Evolutionary conservation across 2,113 vertebrate genomes (phyloP).

Genomic region (Chascanopsetta lugubris): DNA sequence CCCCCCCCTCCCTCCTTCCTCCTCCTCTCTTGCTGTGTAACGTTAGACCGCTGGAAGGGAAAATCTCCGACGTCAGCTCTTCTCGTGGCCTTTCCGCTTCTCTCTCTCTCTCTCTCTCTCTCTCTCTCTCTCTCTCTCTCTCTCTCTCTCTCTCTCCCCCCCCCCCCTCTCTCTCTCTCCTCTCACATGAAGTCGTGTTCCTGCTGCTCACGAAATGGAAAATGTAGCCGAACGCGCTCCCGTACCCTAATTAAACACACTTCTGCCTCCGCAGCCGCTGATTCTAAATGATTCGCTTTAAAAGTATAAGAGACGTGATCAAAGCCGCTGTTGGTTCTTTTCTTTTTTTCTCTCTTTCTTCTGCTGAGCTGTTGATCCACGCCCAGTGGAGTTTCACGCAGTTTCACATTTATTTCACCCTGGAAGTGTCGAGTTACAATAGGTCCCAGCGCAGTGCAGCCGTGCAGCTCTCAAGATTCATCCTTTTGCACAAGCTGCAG

Average conservation of each 20-base stretch:
- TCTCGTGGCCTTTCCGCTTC: slow-evolving; percentile 54
- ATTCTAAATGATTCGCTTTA: slow-evolving; percentile 46
- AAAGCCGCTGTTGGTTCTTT: slow-evolving; percentile 34
- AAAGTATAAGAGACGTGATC: slow-evolving; percentile 43
- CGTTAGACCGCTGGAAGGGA: slow-evolving; percentile 57
- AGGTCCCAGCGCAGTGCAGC: slow-evolving; percentile 33
- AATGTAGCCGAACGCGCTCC: slow-evolving; percentile 51
- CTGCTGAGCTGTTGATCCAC: slow-evolving; percentile 48
- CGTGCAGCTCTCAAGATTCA: slow-evolving; percentile 50
- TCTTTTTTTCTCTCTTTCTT: too few relatives aligned
- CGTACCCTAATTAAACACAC: slow-evolving; percentile 68
- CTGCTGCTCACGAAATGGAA: slow-evolving; percentile 54
- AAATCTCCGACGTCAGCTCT: slow-evolving; percentile 72
- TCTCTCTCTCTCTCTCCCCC: too few relatives aligned
- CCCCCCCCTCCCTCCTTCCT: slow-evolving; percentile 17
- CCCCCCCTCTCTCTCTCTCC: too few relatives aligned
- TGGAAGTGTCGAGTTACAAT: slow-evolving; percentile 50
- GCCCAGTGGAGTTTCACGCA: slow-evolving; percentile 14
- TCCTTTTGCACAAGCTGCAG: slow-evolving; percentile 28
- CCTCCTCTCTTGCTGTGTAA: slow-evolving; percentile 45
- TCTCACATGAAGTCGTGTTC: slow-evolving; percentile 58
- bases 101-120: too few relatives aligned
- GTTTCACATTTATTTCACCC: slow-evolving; percentile 43
- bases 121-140: too few relatives aligned
- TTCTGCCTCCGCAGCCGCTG: slow-evolving; percentile 36